These are phyloP conservation scores for Boloria selene DNA, from an alignment of 2,888 invertebrate species.

Conservation along the genomic window DNA sequence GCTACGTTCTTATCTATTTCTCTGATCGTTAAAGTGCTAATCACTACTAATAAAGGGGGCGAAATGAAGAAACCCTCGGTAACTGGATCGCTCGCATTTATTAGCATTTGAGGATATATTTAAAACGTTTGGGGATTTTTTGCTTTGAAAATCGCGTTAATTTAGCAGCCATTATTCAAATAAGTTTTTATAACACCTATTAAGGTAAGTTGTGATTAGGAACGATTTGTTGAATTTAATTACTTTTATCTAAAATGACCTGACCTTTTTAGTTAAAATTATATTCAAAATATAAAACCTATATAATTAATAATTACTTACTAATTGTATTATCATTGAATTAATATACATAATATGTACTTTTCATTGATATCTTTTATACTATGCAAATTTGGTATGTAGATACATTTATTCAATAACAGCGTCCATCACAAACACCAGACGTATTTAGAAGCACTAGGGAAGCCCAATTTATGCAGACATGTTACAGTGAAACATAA, in stretches of 20 bases:
- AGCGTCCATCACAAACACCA: conserved; percentile 8
- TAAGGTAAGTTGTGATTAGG: conserved; percentile 13
- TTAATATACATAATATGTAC: too few relatives aligned
- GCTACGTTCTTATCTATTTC: conserved; percentile 38
- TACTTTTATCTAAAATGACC: too few relatives aligned
- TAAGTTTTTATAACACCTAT: conserved; percentile 27
- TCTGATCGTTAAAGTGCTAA: conserved; percentile 42
- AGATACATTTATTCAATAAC: conserved; percentile 2
- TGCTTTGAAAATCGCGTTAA: conserved; percentile 43
- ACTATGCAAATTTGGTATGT: not conserved
- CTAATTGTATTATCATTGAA: too few relatives aligned
- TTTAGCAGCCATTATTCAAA: conserved; percentile 42
- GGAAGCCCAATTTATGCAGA: conserved; percentile 19
- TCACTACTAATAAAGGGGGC: conserved; percentile 44
- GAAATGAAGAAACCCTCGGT: conserved; percentile 42
- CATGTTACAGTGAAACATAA: conserved; percentile 21
- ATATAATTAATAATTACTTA: too few relatives aligned
- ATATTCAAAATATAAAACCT: too few relatives aligned
- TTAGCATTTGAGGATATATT: conserved; percentile 46
- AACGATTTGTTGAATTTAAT: not conserved
- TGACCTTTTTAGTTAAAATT: too few relatives aligned
- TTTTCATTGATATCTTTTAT: too few relatives aligned
- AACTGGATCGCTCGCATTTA: conserved; percentile 45
- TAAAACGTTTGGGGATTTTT: conserved; percentile 42
- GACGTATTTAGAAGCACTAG: conserved; percentile 22